Percentiles rank a stretch among this genome's conserved stretches.
Conservation (phyloP, 2,888 invertebrate species). For the Latheticus oryzae region DNA sequence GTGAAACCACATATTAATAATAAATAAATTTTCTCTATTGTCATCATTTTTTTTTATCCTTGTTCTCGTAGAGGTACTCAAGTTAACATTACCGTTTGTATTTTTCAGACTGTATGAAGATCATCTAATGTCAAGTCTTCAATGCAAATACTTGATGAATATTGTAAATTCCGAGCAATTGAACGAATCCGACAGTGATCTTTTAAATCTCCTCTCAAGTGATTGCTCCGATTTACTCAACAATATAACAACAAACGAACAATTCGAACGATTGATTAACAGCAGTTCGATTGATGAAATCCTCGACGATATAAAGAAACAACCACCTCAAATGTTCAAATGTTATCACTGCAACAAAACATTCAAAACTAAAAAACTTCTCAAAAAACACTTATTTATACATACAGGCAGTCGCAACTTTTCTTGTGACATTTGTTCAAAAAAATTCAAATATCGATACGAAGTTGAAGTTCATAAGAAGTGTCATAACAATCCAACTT, state of each 20-base stretch:
- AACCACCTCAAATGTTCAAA: slow-evolving; percentile 46
- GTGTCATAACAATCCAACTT: slow-evolving; percentile 70
- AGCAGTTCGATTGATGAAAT: slow-evolving; percentile 46
- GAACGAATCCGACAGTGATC: slow-evolving; percentile 60
- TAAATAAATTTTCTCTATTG: no score
- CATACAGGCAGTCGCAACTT: slow-evolving; percentile 58
- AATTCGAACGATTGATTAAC: slow-evolving; percentile 59
- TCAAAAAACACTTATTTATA: slow-evolving; percentile 59
- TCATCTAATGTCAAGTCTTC: slow-evolving; percentile 50
- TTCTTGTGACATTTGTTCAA: slow-evolving; percentile 59
- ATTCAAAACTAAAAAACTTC: slow-evolving; percentile 58
- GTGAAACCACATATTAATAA: no score
- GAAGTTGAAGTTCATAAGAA: slow-evolving; percentile 66
- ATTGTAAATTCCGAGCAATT: slow-evolving; percentile 57
- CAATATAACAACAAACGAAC: slow-evolving; percentile 61
- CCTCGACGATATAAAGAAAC: slow-evolving; percentile 33
- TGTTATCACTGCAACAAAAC: slow-evolving; percentile 59
- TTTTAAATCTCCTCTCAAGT: slow-evolving; percentile 59
- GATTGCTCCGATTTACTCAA: slow-evolving; percentile 61
- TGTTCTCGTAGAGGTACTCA: no score
- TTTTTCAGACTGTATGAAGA: slow-evolving; percentile 55
- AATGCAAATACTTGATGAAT: slow-evolving; percentile 55
- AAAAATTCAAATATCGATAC: slow-evolving; percentile 58
- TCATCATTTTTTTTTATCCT: no score
- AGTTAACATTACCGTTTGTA: no score